Percentiles rank a stretch among this genome's conserved stretches.
Evolutionary conservation across 2,797 vertebrate species (phyloP).

Genomic region (Sarcophilus harrisii): DNA sequence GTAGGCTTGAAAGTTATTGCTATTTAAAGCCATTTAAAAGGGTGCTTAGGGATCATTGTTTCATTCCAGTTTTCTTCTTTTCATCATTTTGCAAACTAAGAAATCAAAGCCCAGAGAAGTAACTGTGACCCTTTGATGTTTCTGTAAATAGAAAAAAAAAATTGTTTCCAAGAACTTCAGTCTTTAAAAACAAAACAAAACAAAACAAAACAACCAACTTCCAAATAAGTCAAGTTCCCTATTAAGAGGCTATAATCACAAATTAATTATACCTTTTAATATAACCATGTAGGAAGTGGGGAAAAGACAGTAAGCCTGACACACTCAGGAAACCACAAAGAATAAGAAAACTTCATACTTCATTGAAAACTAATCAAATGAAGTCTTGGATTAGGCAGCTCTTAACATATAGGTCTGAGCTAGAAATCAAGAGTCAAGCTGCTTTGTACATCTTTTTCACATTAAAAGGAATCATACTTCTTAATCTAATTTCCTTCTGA

Average conservation of each 20-base stretch:
- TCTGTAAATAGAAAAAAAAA: background rate
- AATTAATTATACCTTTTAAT: background rate
- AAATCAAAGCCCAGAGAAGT: background rate
- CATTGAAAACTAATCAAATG: background rate
- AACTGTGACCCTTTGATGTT: background rate
- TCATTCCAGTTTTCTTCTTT: background rate
- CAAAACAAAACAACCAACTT: background rate
- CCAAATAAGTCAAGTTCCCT: background rate
- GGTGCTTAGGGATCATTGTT: background rate
- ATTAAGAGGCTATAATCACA: background rate
- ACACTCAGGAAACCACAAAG: background rate
- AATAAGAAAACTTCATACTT: constrained; percentile 5
- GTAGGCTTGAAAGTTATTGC: background rate
- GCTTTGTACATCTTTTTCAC: background rate
- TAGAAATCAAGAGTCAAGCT: background rate
- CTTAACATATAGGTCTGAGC: background rate
- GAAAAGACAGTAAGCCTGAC: background rate
- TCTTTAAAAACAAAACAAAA: background rate
- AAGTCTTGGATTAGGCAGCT: background rate
- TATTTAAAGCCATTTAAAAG: background rate
- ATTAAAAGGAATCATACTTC: background rate
- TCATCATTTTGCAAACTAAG: background rate
- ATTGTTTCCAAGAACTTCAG: background rate
- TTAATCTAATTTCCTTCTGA: background rate
- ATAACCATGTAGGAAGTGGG: background rate